Evolutionary conservation across 2,888 invertebrate species (phyloP).

Genomic region (Linnaemya vulpina): DNA sequence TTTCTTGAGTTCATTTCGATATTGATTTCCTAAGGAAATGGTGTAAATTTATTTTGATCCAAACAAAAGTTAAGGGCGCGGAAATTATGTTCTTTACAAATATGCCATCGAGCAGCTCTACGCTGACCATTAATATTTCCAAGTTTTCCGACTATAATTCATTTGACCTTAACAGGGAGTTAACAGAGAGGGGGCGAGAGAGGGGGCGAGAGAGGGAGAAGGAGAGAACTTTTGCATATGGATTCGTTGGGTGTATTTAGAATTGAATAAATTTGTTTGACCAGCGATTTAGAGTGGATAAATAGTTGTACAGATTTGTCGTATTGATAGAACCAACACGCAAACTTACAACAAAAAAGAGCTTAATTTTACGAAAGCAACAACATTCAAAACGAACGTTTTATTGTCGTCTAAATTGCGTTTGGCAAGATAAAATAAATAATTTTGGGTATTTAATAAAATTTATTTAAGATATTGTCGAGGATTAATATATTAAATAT

Average conservation of each 20-base stretch:
- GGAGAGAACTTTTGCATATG: conserved; percentile 1
- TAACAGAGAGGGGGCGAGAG: too few species aligned
- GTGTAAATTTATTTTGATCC: conserved; percentile 47
- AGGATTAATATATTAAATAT: too few species aligned
- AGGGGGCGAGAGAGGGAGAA: too few species aligned
- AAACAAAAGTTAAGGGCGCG: conserved; percentile 33
- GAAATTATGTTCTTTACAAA: conserved; percentile 40
- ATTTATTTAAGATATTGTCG: too few species aligned
- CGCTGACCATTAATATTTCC: neutral
- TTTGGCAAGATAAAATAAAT: too few species aligned
- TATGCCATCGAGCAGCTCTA: neutral
- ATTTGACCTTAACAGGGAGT: conserved; percentile 2
- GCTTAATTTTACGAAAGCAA: too few species aligned
- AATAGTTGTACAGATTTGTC: conserved; percentile 50
- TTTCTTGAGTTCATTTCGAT: neutral
- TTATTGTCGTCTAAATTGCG: too few species aligned
- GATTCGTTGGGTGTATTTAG: conserved; percentile 25
- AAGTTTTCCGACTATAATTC: conserved; percentile 32
- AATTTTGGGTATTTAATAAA: too few species aligned
- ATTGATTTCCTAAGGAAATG: neutral
- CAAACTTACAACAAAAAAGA: neutral
- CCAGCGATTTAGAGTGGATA: conserved; percentile 20
- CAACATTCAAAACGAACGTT: too few species aligned
- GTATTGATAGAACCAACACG: conserved; percentile 17
- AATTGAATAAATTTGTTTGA: conserved; percentile 7